Percentiles rank a stretch among this genome's conserved stretches.
Conservation (phyloP, 1,140 invertebrate genomes). For the Harlomillsia oculata region DNA sequence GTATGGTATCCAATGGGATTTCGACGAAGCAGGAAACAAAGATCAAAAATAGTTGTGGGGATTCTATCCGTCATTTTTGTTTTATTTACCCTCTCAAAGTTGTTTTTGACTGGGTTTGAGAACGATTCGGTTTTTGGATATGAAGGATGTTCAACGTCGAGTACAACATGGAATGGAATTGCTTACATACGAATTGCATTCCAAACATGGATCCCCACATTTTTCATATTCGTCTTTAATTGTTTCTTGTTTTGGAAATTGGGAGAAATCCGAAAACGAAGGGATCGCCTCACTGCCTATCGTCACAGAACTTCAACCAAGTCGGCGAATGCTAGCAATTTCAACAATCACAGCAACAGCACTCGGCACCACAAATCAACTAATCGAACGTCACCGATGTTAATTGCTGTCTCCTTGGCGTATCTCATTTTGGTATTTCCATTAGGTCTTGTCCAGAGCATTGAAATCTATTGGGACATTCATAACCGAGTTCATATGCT, state of each 20-base stretch:
- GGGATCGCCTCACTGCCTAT: conserved; percentile 27
- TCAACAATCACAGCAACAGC: too few species aligned
- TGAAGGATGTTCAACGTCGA: conserved; percentile 37
- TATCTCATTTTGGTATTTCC: conserved; percentile 40
- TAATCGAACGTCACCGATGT: conserved; percentile 29
- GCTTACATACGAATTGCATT: conserved; percentile 40
- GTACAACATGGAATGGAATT: conserved; percentile 38
- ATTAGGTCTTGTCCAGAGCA: conserved; percentile 40
- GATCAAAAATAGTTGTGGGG: conserved; percentile 19
- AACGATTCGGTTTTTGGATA: conserved; percentile 42
- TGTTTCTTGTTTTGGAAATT: conserved; percentile 38
- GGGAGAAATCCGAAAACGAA: conserved; percentile 8
- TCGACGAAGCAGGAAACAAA: neutral
- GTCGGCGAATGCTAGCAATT: too few species aligned
- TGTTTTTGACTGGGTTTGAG: conserved; percentile 38
- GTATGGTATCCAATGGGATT: conserved; percentile 29
- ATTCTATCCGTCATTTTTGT: conserved; percentile 2
- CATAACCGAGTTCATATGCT: neutral
- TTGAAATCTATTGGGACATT: conserved; percentile 39
- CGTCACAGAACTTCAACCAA: too few species aligned
- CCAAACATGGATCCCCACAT: conserved; percentile 40
- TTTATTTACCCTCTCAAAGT: conserved; percentile 24
- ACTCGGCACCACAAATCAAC: conserved; percentile 1
- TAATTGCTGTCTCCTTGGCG: conserved; percentile 37
- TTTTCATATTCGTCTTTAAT: conserved; percentile 41